These are phyloP conservation scores for Synergus gifuensis DNA, from an alignment of 2,888 invertebrate genomes.

Conservation along the genomic window DNA sequence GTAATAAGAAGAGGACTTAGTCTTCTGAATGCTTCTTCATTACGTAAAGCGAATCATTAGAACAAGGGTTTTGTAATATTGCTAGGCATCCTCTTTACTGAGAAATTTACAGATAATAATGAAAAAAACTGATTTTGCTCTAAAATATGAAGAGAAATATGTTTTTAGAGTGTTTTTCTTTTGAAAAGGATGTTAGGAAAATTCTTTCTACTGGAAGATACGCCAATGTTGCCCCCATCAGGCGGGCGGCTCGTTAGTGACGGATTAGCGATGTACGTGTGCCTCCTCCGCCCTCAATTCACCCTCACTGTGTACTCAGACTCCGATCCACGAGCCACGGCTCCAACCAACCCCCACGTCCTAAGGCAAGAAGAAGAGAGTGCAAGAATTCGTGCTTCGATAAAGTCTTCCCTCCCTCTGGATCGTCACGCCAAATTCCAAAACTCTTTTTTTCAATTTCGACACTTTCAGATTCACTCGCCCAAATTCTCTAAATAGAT, in stretches of 20 bases:
- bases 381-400: slow-evolving; percentile 59
- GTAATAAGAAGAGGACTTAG: neutral
- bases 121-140: neutral
- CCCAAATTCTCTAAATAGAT: neutral
- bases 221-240: slow-evolving; percentile 69
- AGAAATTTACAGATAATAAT: neutral
- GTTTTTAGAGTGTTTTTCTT: neutral
- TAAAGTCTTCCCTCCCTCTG: slow-evolving; percentile 12
- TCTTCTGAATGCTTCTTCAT: neutral
- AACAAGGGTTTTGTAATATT: neutral
- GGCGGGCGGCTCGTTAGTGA: slow-evolving; percentile 79
- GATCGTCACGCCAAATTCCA: slow-evolving; percentile 23
- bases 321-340: slow-evolving; percentile 62
- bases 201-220: slow-evolving; percentile 49
- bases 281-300: slow-evolving; percentile 65
- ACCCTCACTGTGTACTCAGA: slow-evolving; percentile 68
- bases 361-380: slow-evolving; percentile 57
- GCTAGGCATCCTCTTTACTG: neutral
- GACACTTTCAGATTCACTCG: slow-evolving; percentile 3
- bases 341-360: slow-evolving; percentile 52
- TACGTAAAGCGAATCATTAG: neutral
- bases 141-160: neutral
- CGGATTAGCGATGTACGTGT: slow-evolving; percentile 80
- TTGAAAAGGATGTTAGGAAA: slow-evolving; percentile 19
- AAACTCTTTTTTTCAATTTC: slow-evolving; percentile 5